Evolutionary conservation across 2,888 invertebrate genomes (phyloP).

Genomic region (Amblyjoppa proteus): DNA sequence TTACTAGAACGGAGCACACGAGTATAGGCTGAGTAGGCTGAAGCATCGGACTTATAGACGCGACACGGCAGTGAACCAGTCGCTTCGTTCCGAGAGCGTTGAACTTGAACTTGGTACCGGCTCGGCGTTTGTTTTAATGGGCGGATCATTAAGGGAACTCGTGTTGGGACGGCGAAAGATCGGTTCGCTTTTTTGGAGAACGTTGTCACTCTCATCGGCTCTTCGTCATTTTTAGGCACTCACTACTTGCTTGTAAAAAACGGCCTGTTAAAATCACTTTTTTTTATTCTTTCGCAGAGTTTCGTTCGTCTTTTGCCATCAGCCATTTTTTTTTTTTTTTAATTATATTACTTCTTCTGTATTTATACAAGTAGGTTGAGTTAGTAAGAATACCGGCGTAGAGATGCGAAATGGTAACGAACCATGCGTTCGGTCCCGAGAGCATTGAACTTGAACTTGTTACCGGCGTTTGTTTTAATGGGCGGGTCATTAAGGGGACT

Average conservation of each 20-base stretch:
- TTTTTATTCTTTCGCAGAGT: neutral
- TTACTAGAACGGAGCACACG: conserved; percentile 26
- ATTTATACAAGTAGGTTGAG: no score
- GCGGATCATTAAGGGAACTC: neutral
- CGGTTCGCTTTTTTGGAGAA: neutral
- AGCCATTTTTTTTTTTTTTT: no score
- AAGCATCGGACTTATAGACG: conserved; percentile 26
- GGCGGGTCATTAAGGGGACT: no score
- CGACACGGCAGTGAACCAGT: conserved; percentile 55
- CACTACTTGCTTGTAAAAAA: no score
- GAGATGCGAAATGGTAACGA: no score
- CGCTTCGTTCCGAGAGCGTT: conserved; percentile 48
- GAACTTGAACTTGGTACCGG: conserved; percentile 63
- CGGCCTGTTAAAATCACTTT: no score
- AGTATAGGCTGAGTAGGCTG: conserved; percentile 36
- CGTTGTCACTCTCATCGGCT: neutral
- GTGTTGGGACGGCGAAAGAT: neutral
- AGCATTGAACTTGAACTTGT: no score
- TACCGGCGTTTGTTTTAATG: no score
- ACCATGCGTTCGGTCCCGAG: no score
- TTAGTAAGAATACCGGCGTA: no score
- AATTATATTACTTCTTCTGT: no score
- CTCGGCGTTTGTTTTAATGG: conserved; percentile 41
- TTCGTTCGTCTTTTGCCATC: no score
- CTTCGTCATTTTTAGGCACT: neutral